A percentile compares a stretch with the other conserved stretches of the same genome.
phyloP scores from a whole-genome alignment of 2,888 invertebrate species.

The Drosophila antonietae region DNA sequence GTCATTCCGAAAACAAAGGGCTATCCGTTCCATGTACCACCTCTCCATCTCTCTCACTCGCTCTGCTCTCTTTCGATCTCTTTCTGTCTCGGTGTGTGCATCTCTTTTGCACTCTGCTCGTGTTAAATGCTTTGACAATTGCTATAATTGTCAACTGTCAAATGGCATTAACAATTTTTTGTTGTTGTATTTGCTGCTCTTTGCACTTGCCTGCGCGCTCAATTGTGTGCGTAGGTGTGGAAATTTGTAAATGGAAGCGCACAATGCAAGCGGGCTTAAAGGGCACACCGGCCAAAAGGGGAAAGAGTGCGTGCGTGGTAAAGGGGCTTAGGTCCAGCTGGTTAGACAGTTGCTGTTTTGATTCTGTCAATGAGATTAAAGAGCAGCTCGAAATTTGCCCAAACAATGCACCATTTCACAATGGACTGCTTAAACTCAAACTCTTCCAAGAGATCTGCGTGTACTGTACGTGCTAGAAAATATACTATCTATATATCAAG shows the following conservation, averaged over 20 bases:
- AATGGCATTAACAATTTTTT: constrained; percentile 80
- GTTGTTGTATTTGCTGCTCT: constrained; percentile 42
- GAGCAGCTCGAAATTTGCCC: constrained; percentile 46
- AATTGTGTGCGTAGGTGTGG: constrained; percentile 78
- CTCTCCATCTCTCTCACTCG: constrained; percentile 6
- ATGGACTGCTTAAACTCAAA: background rate
- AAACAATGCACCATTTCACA: constrained; percentile 25
- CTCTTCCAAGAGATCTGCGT: background rate
- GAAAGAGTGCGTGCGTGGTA: background rate
- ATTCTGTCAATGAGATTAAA: constrained; percentile 63
- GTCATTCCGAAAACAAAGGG: constrained; percentile 47
- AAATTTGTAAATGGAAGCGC: constrained; percentile 58
- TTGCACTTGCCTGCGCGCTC: constrained; percentile 71
- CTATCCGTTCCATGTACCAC: constrained; percentile 5
- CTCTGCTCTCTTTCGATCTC: background rate
- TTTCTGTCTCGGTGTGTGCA: background rate
- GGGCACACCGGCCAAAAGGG: background rate
- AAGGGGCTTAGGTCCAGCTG: constrained; percentile 55
- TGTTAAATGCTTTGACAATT: constrained; percentile 81
- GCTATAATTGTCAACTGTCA: constrained; percentile 82
- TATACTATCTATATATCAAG: background rate
- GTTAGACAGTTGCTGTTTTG: constrained; percentile 64
- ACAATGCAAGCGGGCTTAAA: constrained; percentile 30
- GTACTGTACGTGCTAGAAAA: background rate
- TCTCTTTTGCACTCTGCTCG: constrained; percentile 45